Conservation (phyloP, 2,113 vertebrate genomes). For the Pavo muticus region DNA sequence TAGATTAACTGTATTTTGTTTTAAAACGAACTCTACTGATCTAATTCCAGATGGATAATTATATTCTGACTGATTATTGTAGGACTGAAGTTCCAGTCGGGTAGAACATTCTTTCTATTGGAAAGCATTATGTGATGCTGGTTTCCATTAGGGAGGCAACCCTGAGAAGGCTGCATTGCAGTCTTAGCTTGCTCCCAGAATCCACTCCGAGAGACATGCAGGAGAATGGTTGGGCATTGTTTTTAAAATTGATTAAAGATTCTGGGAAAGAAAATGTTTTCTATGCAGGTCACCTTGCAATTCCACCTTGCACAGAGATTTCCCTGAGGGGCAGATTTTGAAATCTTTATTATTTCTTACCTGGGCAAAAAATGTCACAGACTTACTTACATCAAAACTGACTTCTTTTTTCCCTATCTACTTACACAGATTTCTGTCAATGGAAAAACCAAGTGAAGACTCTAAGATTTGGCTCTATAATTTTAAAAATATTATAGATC, state of each 20-base stretch:
- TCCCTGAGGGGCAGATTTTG: background rate
- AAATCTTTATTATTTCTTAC: background rate
- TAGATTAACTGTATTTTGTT: background rate
- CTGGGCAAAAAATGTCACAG: background rate
- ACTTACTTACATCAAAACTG: background rate
- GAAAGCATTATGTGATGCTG: slow-evolving; percentile 52
- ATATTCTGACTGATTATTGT: slow-evolving; percentile 26
- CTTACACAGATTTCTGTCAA: background rate
- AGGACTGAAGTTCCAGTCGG: slow-evolving; percentile 4
- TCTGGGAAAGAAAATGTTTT: rapidly evolving
- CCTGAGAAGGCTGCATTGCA: background rate
- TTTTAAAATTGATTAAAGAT: background rate
- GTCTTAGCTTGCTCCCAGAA: slow-evolving; percentile 1
- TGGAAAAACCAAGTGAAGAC: background rate
- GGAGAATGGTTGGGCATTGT: background rate
- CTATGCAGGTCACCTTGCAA: rapidly evolving
- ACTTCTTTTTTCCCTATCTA: background rate
- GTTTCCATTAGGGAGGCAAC: slow-evolving; percentile 53
- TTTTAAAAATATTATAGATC: background rate
- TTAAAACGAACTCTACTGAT: slow-evolving; percentile 6
- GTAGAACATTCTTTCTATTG: slow-evolving; percentile 61
- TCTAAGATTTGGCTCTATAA: background rate
- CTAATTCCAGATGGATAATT: slow-evolving; percentile 64
- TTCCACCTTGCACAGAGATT: background rate
- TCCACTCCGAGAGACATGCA: background rate